Evolutionary conservation across 2,888 invertebrate genomes (phyloP), one percentile per base, ranked within the genome.

Genomic region (Sesamia inferens): DNA sequence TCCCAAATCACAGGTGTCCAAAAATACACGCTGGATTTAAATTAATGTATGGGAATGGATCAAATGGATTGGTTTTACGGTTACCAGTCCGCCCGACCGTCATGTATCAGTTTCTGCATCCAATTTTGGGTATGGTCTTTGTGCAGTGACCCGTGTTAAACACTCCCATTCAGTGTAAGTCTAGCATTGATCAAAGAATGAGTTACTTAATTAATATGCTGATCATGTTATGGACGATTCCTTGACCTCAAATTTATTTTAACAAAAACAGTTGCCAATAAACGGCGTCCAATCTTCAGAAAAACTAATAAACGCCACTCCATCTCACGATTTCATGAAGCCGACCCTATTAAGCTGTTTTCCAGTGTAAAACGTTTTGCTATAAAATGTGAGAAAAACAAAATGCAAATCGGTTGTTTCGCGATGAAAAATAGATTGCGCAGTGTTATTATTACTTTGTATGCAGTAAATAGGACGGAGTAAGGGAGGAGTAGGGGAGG

Each of bases 361-460:
- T 78, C 51, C 70, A 75, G 16, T 67, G 66, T 77, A 77, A 81
- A 81, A 71, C 64, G 71, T 55, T 70, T 67, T 62, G 51, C 69
- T 72, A 48, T 72, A 83, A 74, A 81, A 81, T 54, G 65, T 68
- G 75, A 81, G 75, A 79, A 81, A 85, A 85, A 81, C 68, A 79
- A 81, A 83, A 85, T 83, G 81, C 73, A 72, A 85, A 85, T 81
- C 79, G 73, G 67, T 82, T 84, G 79, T 83, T 79, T 76, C 44
- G 42, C 77, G 71, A 83, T 84, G 85, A 81, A 84, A 85, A 83
- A 81, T 85, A 84, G 83, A 88, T 84, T 85, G 81, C 78, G 78
- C 71, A 78, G 57, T 63, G 79, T 81, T 76, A 84, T 81, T 76
- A 84, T 80, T 78, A 79, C 77, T 76, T 83, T 77, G 77, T 79